Evolutionary conservation across 2,888 invertebrate genomes (phyloP).

Genomic region (Agapetus fuscipes): DNA sequence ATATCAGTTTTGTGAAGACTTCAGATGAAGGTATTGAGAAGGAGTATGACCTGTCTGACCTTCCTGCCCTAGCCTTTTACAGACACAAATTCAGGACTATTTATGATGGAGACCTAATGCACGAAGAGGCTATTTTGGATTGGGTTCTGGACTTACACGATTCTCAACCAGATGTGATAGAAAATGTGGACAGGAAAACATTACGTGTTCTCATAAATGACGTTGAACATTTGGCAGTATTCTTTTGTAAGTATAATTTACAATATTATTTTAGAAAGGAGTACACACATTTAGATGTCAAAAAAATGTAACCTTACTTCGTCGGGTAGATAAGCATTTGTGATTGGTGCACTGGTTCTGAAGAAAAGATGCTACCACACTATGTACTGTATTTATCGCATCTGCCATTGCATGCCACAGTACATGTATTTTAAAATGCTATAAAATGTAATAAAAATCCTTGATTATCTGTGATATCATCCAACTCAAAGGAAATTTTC

Average conservation of each 20-base stretch:
- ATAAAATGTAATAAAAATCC: too few relatives aligned
- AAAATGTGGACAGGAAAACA: slow-evolving; percentile 83
- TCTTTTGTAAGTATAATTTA: slow-evolving; percentile 63
- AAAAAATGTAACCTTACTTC: too few relatives aligned
- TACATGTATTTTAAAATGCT: too few relatives aligned
- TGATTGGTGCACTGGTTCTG: too few relatives aligned
- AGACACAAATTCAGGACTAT: slow-evolving; percentile 81
- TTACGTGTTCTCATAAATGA: slow-evolving; percentile 81
- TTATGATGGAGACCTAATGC: slow-evolving; percentile 82
- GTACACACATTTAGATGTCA: too few relatives aligned
- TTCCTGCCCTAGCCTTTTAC: slow-evolving; percentile 81
- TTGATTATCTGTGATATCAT: too few relatives aligned
- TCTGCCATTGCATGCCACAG: too few relatives aligned
- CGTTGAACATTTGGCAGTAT: slow-evolving; percentile 84
- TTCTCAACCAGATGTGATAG: slow-evolving; percentile 80
- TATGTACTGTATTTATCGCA: too few relatives aligned
- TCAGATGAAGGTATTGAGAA: slow-evolving; percentile 80
- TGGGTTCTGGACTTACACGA: slow-evolving; percentile 83
- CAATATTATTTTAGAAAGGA: neutral
- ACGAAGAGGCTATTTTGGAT: slow-evolving; percentile 80
- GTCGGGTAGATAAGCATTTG: too few relatives aligned
- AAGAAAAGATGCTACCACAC: too few relatives aligned
- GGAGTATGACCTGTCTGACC: slow-evolving; percentile 72
- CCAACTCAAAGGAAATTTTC: too few relatives aligned
- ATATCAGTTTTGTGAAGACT: slow-evolving; percentile 86